Conservation (phyloP, 2,113 vertebrate genomes). For the Holacanthus passer region DNA sequence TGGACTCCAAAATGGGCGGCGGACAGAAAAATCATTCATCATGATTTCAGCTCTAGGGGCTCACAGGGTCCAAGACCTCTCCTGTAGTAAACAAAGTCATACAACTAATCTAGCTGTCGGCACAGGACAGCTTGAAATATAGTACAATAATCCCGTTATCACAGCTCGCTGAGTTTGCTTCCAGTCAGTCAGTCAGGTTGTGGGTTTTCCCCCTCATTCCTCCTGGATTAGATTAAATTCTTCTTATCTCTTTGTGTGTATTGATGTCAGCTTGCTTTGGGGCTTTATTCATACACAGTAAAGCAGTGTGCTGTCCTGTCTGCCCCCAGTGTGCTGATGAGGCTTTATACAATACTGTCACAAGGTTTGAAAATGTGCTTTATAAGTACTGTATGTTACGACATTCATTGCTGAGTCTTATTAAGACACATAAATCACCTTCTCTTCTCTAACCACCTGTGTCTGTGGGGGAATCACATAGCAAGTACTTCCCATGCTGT, state of each 20-base stretch:
- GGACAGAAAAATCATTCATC: slow-evolving; percentile 44
- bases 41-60: slow-evolving; percentile 25
- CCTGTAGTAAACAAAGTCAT: slow-evolving; percentile 45
- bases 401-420: background rate
- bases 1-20: slow-evolving; percentile 31
- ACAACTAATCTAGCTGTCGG: slow-evolving; percentile 46
- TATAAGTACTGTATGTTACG: background rate
- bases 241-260: slow-evolving; percentile 44
- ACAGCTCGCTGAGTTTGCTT: slow-evolving; percentile 36
- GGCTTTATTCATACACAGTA: slow-evolving; percentile 18
- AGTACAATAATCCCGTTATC: slow-evolving; percentile 68
- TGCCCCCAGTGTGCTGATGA: background rate
- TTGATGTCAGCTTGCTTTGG: slow-evolving; percentile 26
- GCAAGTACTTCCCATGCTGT: slow-evolving; percentile 65
- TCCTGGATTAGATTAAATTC: slow-evolving; percentile 53
- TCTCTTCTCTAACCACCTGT: slow-evolving; percentile 27
- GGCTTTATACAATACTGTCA: background rate
- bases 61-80: slow-evolving; percentile 26
- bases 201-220: slow-evolving; percentile 63
- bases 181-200: slow-evolving; percentile 42
- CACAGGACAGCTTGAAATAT: slow-evolving; percentile 55
- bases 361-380: background rate
- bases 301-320: background rate
- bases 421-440: slow-evolving; percentile 6
- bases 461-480: slow-evolving; percentile 43